Conservation (phyloP, 2,797 vertebrate species). For the Anas georgica region DNA sequence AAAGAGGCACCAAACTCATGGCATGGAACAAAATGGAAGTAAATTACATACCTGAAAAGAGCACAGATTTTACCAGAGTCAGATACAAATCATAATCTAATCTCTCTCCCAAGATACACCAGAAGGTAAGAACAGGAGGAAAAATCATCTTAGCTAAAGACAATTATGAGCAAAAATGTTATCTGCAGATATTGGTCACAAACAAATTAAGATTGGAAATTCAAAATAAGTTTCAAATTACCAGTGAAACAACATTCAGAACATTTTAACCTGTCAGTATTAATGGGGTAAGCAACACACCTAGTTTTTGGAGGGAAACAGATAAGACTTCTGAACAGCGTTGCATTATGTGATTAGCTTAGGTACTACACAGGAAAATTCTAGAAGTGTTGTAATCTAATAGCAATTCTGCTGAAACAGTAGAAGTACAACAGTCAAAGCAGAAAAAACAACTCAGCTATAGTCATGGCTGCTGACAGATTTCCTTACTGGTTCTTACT, state of each 20-base stretch:
- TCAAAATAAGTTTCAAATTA: background rate
- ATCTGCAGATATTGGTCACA: background rate
- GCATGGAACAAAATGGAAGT: background rate
- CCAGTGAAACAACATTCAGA: background rate
- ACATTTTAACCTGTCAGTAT: background rate
- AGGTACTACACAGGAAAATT: background rate
- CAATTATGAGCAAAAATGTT: background rate
- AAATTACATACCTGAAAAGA: background rate
- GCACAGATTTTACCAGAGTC: background rate
- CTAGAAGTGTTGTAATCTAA: background rate
- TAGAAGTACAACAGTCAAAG: background rate
- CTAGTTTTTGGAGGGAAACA: background rate
- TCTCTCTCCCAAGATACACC: background rate
- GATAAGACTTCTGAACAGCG: rapidly evolving
- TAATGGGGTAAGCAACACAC: background rate
- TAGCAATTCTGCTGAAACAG: background rate
- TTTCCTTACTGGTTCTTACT: background rate
- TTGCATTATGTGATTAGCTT: background rate
- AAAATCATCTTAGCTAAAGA: background rate
- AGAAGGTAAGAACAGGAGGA: background rate
- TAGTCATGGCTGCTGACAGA: background rate
- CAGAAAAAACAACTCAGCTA: background rate
- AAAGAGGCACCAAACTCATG: background rate
- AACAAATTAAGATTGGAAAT: background rate
- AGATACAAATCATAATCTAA: background rate